These are phyloP conservation scores for Budorcas taxicolor DNA, from an alignment of 2,113 vertebrate species.

Conservation along the genomic window DNA sequence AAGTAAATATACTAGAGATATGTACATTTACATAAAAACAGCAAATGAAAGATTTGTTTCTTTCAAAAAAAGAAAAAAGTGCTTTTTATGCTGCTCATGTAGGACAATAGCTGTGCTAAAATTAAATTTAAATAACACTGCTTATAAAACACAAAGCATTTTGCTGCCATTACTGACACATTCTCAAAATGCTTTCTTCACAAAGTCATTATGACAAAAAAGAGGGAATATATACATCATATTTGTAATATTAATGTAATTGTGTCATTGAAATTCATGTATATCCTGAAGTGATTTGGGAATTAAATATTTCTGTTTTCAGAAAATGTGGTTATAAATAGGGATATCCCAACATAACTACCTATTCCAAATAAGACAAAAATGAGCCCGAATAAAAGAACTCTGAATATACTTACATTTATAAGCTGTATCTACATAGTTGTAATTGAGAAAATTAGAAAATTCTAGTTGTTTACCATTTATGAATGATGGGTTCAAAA, in stretches of 20 bases:
- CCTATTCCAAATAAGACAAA: background rate
- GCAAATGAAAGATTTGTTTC: background rate
- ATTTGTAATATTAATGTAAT: background rate
- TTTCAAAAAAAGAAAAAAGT: background rate
- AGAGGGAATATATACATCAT: background rate
- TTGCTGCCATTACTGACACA: background rate
- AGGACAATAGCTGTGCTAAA: background rate
- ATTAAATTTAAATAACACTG: background rate
- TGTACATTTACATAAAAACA: background rate
- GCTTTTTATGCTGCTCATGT: background rate
- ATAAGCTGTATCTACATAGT: background rate
- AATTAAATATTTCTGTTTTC: background rate
- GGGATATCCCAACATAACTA: background rate
- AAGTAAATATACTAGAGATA: background rate
- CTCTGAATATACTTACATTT: background rate
- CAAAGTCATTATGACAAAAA: background rate
- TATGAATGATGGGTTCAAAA: background rate
- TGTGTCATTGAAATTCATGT: background rate
- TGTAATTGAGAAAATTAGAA: background rate
- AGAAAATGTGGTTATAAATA: background rate
- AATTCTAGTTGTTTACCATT: background rate
- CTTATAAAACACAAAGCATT: background rate
- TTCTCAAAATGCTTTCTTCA: background rate
- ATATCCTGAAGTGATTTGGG: background rate
- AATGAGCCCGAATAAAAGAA: background rate